A percentile compares a stretch with the other conserved stretches of the same genome.
These are phyloP conservation scores for Aphodius sticticus DNA, from an alignment of 2,888 invertebrate species.

Conservation along the genomic window DNA sequence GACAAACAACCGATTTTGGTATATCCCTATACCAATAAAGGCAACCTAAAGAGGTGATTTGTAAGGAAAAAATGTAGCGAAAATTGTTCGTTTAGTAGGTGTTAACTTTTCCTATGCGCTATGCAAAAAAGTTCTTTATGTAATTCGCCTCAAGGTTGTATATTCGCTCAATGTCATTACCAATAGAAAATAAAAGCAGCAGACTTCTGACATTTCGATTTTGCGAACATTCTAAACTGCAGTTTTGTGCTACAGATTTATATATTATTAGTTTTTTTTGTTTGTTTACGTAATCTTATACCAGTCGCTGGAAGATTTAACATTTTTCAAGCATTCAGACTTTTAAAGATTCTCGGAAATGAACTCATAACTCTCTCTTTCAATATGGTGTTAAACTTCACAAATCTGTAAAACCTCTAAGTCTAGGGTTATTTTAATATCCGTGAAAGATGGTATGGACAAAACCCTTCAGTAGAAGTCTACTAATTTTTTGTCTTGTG, in stretches of 20 bases:
- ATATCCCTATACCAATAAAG: conserved; percentile 74
- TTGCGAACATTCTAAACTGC: background rate
- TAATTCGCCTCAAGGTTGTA: background rate
- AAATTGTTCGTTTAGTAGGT: background rate
- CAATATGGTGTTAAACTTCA: background rate
- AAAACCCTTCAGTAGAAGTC: background rate
- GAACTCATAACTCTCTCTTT: background rate
- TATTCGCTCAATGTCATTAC: background rate
- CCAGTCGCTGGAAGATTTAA: too few species aligned
- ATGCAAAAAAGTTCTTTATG: background rate
- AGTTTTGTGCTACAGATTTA: background rate
- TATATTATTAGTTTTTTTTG: background rate
- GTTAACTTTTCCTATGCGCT: background rate
- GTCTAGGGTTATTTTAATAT: background rate
- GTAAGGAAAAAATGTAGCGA: background rate
- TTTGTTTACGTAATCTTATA: background rate
- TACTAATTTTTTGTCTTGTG: background rate
- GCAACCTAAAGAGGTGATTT: conserved; percentile 73
- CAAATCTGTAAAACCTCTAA: background rate
- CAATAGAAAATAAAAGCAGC: background rate
- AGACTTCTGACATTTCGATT: background rate
- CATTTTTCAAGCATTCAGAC: too few species aligned
- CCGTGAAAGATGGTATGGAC: background rate
- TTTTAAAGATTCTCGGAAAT: background rate
- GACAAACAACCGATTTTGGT: conserved; percentile 70